A percentile compares a stretch with the other conserved stretches of the same genome.
Evolutionary conservation across 2,888 invertebrate species (phyloP).

Genomic region (Gandaritis pyraliata): DNA sequence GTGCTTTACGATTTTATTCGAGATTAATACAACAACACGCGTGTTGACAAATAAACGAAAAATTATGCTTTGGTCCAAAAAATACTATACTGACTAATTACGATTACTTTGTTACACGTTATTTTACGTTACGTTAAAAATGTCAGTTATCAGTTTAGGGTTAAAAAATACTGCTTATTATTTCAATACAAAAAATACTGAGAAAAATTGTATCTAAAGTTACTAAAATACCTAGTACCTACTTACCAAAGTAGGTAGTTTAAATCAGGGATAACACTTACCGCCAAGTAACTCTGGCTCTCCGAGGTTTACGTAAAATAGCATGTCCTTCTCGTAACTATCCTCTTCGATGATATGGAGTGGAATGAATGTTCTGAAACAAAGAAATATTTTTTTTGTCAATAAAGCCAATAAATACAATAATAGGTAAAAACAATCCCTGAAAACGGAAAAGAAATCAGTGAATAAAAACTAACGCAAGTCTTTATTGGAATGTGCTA

Average conservation of each 20-base stretch:
- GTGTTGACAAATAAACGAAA: too few species aligned
- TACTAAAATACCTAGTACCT: too few species aligned
- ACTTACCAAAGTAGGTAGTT: background rate
- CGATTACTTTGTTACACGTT: too few species aligned
- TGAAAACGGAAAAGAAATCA: background rate
- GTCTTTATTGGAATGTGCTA: background rate
- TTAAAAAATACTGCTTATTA: too few species aligned
- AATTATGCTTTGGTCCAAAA: too few species aligned
- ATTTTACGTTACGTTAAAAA: too few species aligned
- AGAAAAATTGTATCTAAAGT: too few species aligned
- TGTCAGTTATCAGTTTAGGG: too few species aligned
- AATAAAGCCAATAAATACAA: too few species aligned
- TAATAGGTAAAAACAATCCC: background rate
- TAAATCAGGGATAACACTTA: slow-evolving; percentile 70
- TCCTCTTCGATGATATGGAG: slow-evolving; percentile 97
- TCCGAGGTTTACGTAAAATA: slow-evolving; percentile 96
- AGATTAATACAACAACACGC: slow-evolving; percentile 5
- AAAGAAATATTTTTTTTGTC: too few species aligned
- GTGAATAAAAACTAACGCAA: background rate
- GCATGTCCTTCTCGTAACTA: slow-evolving; percentile 98
- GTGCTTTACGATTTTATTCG: background rate
- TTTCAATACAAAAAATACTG: too few species aligned
- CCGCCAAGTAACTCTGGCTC: slow-evolving; percentile 95
- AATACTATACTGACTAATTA: too few species aligned
- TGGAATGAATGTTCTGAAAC: slow-evolving; percentile 93